A percentile compares a stretch with the other conserved stretches of the same genome.
phyloP scores from a whole-genome alignment of 2,888 invertebrate genomes.

The Halictus ligatus region DNA sequence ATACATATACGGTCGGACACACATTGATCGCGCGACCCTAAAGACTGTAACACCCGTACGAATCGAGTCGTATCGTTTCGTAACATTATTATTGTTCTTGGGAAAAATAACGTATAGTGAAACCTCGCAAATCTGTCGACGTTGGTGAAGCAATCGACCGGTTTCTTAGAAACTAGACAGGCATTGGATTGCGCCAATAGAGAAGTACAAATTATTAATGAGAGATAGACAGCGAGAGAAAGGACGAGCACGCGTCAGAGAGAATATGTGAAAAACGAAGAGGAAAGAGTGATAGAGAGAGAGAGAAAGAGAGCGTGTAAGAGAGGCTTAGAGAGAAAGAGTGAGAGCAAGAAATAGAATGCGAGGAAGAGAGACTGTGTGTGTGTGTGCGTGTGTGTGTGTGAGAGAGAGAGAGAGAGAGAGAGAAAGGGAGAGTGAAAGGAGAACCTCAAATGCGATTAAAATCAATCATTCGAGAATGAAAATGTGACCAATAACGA shows the following conservation, averaged over 20 bases:
- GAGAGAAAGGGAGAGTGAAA: constrained; percentile 21
- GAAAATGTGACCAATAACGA: constrained; percentile 75
- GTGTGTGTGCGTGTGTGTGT: no score
- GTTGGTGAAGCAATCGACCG: constrained; percentile 77
- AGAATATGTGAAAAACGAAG: background rate
- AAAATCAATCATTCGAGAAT: constrained; percentile 74
- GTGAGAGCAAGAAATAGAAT: background rate
- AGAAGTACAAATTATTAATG: constrained; percentile 80
- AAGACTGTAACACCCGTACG: constrained; percentile 45
- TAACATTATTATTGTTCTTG: constrained; percentile 73
- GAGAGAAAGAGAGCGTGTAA: background rate
- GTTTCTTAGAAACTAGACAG: constrained; percentile 73
- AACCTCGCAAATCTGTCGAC: constrained; percentile 77
- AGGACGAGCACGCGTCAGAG: background rate
- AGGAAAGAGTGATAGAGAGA: background rate
- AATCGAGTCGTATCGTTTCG: constrained; percentile 63
- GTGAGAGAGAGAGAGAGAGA: background rate
- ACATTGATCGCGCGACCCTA: constrained; percentile 6
- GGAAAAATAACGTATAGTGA: constrained; percentile 69
- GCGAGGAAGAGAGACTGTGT: background rate
- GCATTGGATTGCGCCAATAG: constrained; percentile 78
- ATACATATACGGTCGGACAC: background rate
- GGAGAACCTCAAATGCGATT: constrained; percentile 69
- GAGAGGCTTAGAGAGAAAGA: background rate
- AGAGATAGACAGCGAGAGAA: constrained; percentile 26